phyloP scores from a whole-genome alignment of 2,888 invertebrate genomes.

The Panzeria rudis region DNA sequence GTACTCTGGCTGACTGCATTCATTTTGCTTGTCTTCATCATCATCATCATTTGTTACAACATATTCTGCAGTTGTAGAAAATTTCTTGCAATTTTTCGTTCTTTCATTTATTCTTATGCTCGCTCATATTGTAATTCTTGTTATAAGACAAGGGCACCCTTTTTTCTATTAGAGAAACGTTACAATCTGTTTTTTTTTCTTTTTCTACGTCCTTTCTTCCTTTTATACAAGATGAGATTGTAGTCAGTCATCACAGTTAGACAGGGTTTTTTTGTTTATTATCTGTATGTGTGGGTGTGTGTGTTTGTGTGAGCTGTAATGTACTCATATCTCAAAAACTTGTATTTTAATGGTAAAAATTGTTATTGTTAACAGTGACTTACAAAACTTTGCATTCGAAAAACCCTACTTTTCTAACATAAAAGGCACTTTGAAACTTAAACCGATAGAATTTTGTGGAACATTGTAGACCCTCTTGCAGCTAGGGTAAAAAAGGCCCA shows the following conservation, averaged over 20 bases:
- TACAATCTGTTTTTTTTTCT: conserved; percentile 16
- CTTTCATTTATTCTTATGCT: conserved; percentile 30
- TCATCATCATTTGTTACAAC: conserved; percentile 66
- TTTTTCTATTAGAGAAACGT: conserved; percentile 46
- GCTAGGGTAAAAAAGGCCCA: no score
- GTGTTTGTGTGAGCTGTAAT: conserved; percentile 5
- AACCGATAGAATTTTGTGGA: background rate
- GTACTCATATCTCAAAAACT: conserved; percentile 33
- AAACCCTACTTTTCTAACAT: no score
- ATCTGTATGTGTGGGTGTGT: background rate
- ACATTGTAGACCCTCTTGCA: no score
- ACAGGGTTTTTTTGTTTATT: conserved; percentile 42
- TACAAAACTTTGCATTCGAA: background rate
- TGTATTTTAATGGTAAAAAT: conserved; percentile 32
- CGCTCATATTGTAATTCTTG: conserved; percentile 42
- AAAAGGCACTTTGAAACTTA: background rate
- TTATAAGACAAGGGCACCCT: conserved; percentile 69
- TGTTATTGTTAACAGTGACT: conserved; percentile 18
- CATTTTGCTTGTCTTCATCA: conserved; percentile 62
- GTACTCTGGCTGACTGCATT: conserved; percentile 10
- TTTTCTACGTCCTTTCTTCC: conserved; percentile 24
- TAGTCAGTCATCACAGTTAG: conserved; percentile 60
- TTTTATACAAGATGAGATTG: conserved; percentile 54
- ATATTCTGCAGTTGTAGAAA: conserved; percentile 56
- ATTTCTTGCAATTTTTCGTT: conserved; percentile 49